A percentile compares a stretch with the other conserved stretches of the same genome.
Conservation (phyloP, 1,140 invertebrate species). For the Drosophila biarmipes region DNA sequence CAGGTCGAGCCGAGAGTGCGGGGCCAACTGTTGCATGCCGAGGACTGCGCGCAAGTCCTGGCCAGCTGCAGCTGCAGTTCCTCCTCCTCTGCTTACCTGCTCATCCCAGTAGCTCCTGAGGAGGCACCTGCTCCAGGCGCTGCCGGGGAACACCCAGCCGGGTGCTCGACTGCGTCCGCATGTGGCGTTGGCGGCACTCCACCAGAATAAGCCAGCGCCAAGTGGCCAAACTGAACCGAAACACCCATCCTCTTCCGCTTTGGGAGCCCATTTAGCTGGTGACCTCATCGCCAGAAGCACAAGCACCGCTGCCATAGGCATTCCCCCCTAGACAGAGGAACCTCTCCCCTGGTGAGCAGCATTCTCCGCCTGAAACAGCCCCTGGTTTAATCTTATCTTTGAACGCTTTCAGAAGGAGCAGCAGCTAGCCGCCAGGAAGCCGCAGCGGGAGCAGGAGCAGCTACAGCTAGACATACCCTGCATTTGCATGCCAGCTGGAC, state of each 20-base stretch:
- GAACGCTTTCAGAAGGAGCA: neutral
- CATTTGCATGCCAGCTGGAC: conserved; percentile 12
- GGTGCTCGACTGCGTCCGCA: conserved; percentile 50
- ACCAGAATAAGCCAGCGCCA: conserved; percentile 26
- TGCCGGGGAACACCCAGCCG: conserved; percentile 28
- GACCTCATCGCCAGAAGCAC: conserved; percentile 62
- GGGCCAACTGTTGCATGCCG: conserved; percentile 14
- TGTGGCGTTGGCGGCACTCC: conserved; percentile 71
- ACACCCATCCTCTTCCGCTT: conserved; percentile 28
- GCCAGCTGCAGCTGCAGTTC: neutral
- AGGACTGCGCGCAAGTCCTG: neutral
- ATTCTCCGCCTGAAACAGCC: neutral
- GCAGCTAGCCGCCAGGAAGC: neutral
- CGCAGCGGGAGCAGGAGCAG: neutral
- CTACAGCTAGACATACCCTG: neutral
- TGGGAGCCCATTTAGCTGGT: conserved; percentile 27
- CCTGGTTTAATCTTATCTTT: neutral
- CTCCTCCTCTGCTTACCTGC: conserved; percentile 15
- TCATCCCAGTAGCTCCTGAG: neutral
- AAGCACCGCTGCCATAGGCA: conserved; percentile 14
- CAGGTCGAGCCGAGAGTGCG: neutral
- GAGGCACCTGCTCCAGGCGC: neutral
- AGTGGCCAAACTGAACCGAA: conserved; percentile 19
- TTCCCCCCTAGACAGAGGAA: conserved; percentile 7
- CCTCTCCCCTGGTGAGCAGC: conserved; percentile 3